A percentile compares a stretch with the other conserved stretches of the same genome.
Conservation (phyloP, 1,140 invertebrate genomes). For the Acromyrmex echinatior region DNA sequence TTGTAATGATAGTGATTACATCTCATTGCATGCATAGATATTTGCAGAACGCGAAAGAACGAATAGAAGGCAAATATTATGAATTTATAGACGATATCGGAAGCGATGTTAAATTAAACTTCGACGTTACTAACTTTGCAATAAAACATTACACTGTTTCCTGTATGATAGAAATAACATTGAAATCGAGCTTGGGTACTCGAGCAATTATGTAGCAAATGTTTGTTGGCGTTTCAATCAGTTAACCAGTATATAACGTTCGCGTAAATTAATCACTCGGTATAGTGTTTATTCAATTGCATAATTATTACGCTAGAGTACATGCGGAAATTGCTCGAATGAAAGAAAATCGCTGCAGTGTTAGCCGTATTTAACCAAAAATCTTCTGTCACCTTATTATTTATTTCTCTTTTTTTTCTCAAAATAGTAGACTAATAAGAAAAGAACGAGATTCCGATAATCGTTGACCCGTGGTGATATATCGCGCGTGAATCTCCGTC, state of each 20-base stretch:
- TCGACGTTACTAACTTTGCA: conserved; percentile 25
- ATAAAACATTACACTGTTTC: conserved; percentile 43
- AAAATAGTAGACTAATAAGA: conserved; percentile 20
- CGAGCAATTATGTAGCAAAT: conserved; percentile 39
- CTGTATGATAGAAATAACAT: conserved; percentile 40
- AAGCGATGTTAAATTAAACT: conserved; percentile 52
- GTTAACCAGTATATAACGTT: conserved; percentile 24
- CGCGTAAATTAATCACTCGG: conserved; percentile 33
- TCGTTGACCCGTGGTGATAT: conserved; percentile 49
- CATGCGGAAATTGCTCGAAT: background rate
- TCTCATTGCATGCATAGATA: conserved; percentile 26
- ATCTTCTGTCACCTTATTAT: conserved; percentile 7
- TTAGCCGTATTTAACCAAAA: background rate
- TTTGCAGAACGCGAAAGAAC: background rate
- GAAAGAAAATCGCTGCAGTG: background rate
- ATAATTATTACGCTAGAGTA: conserved; percentile 14
- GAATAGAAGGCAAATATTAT: conserved; percentile 45
- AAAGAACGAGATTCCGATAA: conserved; percentile 47
- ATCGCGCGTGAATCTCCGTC: conserved; percentile 36
- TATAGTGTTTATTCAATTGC: conserved; percentile 38
- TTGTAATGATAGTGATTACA: conserved; percentile 1
- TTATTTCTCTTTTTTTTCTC: background rate
- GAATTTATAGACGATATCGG: conserved; percentile 18
- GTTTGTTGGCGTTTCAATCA: conserved; percentile 45
- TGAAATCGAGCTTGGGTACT: conserved; percentile 43